These are phyloP conservation scores for Coracopsis vasa DNA, from an alignment of 2,113 vertebrate species.

Conservation along the genomic window DNA sequence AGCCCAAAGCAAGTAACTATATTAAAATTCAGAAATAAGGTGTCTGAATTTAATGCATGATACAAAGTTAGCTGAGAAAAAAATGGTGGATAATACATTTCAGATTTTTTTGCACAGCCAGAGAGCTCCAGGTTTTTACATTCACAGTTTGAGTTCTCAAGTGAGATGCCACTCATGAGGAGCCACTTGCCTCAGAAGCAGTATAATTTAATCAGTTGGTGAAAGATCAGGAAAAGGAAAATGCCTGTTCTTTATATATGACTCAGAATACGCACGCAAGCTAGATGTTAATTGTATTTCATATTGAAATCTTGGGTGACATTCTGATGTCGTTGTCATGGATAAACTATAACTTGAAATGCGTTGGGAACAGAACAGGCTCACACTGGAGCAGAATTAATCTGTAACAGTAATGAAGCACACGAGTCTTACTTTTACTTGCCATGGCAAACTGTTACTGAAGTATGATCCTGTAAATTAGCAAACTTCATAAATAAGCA, in stretches of 20 bases:
- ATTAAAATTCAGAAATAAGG: background rate
- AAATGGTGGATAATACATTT: background rate
- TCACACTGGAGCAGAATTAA: background rate
- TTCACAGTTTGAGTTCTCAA: background rate
- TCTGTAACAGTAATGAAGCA: background rate
- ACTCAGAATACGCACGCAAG: background rate
- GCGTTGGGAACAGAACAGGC: background rate
- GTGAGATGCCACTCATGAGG: background rate
- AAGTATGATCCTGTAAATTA: background rate
- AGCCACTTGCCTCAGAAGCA: background rate
- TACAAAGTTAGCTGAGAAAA: background rate
- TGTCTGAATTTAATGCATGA: background rate
- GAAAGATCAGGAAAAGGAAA: background rate
- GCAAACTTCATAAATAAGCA: background rate
- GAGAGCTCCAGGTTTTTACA: background rate
- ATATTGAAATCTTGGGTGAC: background rate
- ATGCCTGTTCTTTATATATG: background rate
- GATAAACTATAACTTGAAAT: background rate
- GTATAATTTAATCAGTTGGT: background rate
- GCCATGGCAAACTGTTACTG: background rate
- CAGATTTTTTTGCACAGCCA: background rate
- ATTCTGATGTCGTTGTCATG: background rate
- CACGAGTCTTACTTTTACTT: background rate
- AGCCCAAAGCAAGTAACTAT: slow-evolving; percentile 9
- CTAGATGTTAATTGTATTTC: background rate